These are phyloP conservation scores for Halictus ligatus DNA, from an alignment of 2,888 invertebrate genomes.

Conservation along the genomic window DNA sequence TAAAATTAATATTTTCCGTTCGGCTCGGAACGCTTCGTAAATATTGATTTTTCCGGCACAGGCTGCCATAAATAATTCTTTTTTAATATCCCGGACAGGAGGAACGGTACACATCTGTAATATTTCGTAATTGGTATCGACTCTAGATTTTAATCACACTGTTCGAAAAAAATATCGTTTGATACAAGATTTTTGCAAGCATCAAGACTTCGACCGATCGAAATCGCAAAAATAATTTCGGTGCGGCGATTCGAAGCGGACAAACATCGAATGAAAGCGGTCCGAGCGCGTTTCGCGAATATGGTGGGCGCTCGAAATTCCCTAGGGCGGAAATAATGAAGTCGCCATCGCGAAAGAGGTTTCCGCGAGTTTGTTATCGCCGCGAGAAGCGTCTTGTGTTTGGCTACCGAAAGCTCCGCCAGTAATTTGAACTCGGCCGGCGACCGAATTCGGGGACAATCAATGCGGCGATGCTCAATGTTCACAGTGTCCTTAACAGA, in stretches of 20 bases:
- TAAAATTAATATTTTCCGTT: background rate
- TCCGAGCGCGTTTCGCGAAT: background rate
- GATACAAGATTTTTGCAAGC: no score
- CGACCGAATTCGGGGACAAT: conserved; percentile 46
- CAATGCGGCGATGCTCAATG: conserved; percentile 53
- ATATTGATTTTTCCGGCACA: background rate
- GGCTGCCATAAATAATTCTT: background rate
- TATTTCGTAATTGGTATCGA: background rate
- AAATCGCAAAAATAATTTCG: no score
- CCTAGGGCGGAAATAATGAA: background rate
- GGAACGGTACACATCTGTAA: background rate
- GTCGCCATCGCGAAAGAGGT: background rate
- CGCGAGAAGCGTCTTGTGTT: conserved; percentile 17
- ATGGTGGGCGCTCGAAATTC: background rate
- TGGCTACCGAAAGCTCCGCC: background rate
- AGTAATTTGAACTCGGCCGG: conserved; percentile 44
- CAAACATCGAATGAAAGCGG: background rate
- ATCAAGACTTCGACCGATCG: background rate
- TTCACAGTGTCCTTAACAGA: conserved; percentile 58
- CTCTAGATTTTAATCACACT: background rate
- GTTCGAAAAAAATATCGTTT: no score
- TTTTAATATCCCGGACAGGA: background rate
- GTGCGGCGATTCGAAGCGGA: background rate
- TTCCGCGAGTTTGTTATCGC: background rate
- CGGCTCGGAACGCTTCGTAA: background rate